These are phyloP conservation scores for Himalopsyche tibetana DNA, from an alignment of 2,888 invertebrate species.

Conservation along the genomic window DNA sequence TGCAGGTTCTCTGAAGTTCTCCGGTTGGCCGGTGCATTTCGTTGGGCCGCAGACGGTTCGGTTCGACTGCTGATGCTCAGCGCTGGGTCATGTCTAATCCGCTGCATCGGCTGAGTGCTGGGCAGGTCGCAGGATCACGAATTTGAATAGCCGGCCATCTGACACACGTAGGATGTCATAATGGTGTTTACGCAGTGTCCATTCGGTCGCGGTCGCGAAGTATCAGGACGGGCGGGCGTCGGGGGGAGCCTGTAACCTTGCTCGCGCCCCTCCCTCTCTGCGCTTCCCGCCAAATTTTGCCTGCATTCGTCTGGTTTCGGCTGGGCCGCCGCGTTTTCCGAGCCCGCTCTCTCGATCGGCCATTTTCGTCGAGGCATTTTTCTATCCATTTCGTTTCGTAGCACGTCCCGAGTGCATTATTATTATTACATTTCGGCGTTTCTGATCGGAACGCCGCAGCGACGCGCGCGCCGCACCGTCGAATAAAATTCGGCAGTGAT, in stretches of 20 bases:
- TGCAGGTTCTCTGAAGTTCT: neutral
- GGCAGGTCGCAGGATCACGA: slow-evolving; percentile 57
- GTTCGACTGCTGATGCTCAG: neutral
- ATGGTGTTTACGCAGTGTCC: slow-evolving; percentile 61
- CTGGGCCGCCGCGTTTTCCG: slow-evolving; percentile 62
- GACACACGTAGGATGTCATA: slow-evolving; percentile 63
- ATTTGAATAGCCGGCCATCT: slow-evolving; percentile 58
- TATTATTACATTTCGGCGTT: slow-evolving; percentile 47
- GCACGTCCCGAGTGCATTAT: slow-evolving; percentile 63
- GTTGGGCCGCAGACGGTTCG: neutral
- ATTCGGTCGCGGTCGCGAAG: slow-evolving; percentile 27
- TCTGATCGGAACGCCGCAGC: slow-evolving; percentile 48
- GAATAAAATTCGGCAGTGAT: slow-evolving; percentile 47
- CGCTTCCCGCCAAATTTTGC: slow-evolving; percentile 58
- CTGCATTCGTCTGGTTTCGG: slow-evolving; percentile 66
- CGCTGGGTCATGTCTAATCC: neutral
- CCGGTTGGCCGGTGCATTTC: neutral
- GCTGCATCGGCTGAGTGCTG: slow-evolving; percentile 3
- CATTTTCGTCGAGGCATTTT: slow-evolving; percentile 63
- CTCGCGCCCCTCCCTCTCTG: slow-evolving; percentile 55
- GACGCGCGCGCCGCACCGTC: slow-evolving; percentile 35
- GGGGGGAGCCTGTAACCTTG: slow-evolving; percentile 58
- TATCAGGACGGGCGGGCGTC: slow-evolving; percentile 47
- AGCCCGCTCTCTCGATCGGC: slow-evolving; percentile 60
- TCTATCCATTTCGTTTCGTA: slow-evolving; percentile 63